Evolutionary conservation across 2,797 vertebrate species (phyloP).

Genomic region (Crossoptilon crossoptilon): DNA sequence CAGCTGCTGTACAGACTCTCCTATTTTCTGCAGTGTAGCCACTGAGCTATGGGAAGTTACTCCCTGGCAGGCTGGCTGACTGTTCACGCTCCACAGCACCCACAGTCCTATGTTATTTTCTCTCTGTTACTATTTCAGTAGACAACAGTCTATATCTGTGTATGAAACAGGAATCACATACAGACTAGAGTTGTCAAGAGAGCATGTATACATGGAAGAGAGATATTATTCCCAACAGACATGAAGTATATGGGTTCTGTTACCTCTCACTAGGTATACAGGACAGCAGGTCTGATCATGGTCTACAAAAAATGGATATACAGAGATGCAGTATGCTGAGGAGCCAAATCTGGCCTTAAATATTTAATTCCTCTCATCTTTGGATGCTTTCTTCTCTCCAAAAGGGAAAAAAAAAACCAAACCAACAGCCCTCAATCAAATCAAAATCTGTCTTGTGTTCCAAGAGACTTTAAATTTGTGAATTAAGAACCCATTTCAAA

Average conservation of each 20-base stretch:
- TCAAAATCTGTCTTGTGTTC: not conserved
- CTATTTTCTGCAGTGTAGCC: not conserved
- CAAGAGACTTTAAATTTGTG: slow-evolving; percentile 1
- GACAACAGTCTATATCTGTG: not conserved
- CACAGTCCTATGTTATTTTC: not conserved
- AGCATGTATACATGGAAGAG: not conserved
- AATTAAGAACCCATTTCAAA: slow-evolving; percentile 24
- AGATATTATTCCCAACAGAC: not conserved
- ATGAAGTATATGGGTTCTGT: not conserved
- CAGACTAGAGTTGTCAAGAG: not conserved
- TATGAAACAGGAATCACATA: not conserved
- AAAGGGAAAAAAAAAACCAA: not conserved
- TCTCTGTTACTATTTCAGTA: not conserved
- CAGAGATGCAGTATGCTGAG: not conserved
- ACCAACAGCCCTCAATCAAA: not conserved
- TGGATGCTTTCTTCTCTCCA: not conserved
- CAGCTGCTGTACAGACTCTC: not conserved
- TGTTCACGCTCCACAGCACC: not conserved
- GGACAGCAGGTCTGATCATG: not conserved
- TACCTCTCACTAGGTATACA: not conserved
- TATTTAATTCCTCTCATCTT: not conserved
- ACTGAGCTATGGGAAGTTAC: not conserved
- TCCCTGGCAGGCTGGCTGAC: not conserved
- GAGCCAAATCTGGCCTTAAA: not conserved
- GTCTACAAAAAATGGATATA: not conserved